Percentiles rank a stretch among this genome's conserved stretches.
These are phyloP conservation scores for Drosophila willistoni DNA, from an alignment of 1,140 invertebrate genomes.

Conservation along the genomic window DNA sequence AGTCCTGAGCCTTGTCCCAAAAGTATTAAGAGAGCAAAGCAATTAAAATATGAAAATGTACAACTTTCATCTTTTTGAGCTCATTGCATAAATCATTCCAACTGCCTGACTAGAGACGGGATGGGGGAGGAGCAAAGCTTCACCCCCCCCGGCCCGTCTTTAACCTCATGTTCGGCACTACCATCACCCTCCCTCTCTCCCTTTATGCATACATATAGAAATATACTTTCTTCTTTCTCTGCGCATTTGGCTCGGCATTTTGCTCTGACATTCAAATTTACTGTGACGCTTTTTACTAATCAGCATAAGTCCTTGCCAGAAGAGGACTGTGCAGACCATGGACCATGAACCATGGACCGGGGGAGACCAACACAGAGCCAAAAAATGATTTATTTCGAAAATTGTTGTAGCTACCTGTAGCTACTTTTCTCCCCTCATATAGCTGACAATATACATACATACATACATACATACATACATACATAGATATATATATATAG, in stretches of 20 bases:
- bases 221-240: neutral
- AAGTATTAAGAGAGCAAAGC: conserved; percentile 82
- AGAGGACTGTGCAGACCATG: conserved; percentile 46
- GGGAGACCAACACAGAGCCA: conserved; percentile 31
- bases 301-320: conserved; percentile 73
- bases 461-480: neutral
- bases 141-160: neutral
- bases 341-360: neutral
- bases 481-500: conserved; percentile 10
- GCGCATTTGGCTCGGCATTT: conserved; percentile 3
- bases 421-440: conserved; percentile 46
- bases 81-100: conserved; percentile 81
- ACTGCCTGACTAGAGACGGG: conserved; percentile 55
- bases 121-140: neutral
- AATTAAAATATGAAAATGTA: conserved; percentile 82
- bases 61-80: conserved; percentile 82
- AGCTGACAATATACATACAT: neutral
- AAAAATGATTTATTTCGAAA: conserved; percentile 75
- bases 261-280: conserved; percentile 70
- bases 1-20: conserved; percentile 63
- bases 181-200: too few relatives aligned
- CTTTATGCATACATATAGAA: too few relatives aligned
- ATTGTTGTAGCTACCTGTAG: conserved; percentile 64
- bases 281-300: conserved; percentile 79
- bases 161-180: too few relatives aligned